Base-by-base conservation (phyloP, 2,113 vertebrate genomes). In the Periophthalmus modestus region DNA sequence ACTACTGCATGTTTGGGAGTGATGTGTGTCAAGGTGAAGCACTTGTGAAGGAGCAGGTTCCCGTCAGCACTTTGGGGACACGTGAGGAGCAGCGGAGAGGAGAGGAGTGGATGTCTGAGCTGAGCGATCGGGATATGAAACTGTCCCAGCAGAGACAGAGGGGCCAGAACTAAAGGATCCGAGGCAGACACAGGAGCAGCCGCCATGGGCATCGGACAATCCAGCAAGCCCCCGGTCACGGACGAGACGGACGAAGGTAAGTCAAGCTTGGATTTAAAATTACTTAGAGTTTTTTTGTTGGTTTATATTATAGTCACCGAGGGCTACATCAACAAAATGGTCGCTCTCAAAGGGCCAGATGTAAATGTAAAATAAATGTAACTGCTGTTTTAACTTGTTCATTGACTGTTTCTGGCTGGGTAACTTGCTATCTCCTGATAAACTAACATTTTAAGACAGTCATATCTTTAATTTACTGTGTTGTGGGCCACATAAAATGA, bases 171-270 rank as follows among this genome's bases (percentile, higher is more conserved):
- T 76, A 68, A 73, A 50, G 70, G 74, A 84, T 70, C 21, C 57
- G 11, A 34, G 28, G 24, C 79, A 72, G 55, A 47, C 9, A 81
- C 52, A 68, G 62, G 79, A 89, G 80, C 80, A 88, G 82, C 81
- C 83, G 81, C 65, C 87, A 99, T 99, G 97, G 97, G 97, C 78
- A 95, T 96, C 74, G 95, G 93, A 83, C 92, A 94, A 82, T 99
- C 97, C 87, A 97, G 95, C 93, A 98, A 95, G 88, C 74, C 94
- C 28, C 87, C 92, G 0, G 87, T 93, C 70, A 90, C 85, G 0
- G 80, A 93, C 16, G 94, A 94, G 77, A 93, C 89, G 0, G 95
- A 94, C 0, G 97, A 99, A 0, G 96, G 97, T 99, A 89, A 96
- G 1, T 28, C 28, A 28, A 28, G 28, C 3, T 28, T 3, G 28